These are phyloP conservation scores for Amblyornis subalaris DNA, from an alignment of 2,113 vertebrate genomes.

Conservation along the genomic window DNA sequence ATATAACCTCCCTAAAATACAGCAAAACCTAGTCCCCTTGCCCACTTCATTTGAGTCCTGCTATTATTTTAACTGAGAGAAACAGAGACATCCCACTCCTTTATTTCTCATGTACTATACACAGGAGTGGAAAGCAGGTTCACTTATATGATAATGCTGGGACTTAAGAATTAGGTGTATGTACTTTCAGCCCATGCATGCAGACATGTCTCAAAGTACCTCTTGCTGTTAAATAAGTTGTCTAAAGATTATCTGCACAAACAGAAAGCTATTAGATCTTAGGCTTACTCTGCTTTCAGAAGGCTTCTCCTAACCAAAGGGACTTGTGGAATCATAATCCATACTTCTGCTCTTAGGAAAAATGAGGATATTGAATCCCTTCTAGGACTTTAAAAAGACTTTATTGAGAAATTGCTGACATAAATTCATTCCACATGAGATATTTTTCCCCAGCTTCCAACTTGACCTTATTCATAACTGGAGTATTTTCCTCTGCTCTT, in stretches of 20 bases:
- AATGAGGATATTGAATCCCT: neutral
- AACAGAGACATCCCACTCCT: neutral
- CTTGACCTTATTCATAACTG: neutral
- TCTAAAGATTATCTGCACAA: neutral
- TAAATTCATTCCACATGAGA: neutral
- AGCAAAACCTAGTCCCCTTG: neutral
- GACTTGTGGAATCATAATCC: neutral
- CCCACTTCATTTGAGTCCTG: neutral
- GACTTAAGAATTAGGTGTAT: neutral
- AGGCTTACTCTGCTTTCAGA: neutral
- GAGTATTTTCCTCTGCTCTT: neutral
- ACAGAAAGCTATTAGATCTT: neutral
- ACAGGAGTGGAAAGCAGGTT: neutral
- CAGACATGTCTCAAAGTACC: neutral
- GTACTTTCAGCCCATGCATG: neutral
- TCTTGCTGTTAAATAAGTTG: neutral
- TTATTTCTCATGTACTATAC: neutral
- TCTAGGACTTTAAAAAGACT: neutral
- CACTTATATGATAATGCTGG: neutral
- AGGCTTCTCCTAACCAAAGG: neutral
- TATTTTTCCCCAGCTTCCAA: neutral
- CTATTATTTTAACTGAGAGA: neutral
- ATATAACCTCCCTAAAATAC: neutral
- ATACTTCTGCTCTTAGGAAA: neutral
- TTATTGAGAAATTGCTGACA: neutral